Base-by-base conservation (phyloP, 2,113 vertebrate species). In the Dipodomys stephensi region DNA sequence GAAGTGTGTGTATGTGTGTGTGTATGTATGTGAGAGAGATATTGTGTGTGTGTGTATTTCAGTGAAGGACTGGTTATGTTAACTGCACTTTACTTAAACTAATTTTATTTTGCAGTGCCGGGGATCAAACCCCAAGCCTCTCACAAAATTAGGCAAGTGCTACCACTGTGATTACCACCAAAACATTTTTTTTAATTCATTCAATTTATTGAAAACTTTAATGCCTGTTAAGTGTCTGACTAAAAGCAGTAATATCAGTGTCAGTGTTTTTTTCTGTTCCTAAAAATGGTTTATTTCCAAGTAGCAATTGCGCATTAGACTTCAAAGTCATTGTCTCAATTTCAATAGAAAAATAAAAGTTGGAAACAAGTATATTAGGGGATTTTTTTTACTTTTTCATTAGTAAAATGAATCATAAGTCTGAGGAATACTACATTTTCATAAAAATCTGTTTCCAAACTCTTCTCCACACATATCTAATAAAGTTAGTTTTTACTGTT, bases 401-500 rank as follows among this genome's bases (percentile, higher is more conserved):
- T 87, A 77, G 49, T 49, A 74, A 18, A 80, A n/a, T 19, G 79
- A 88, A 23, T 76, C 46, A 30, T 88, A 83, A 85, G 6, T 27
- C 49, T 87, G 22, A 95, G 30, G 65, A 83, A 68, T 72, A 60
- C 3, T 88, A 13, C 15, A 86, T 22, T 80, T 93, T 95, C 69
- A 53, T 23, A 19, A 68, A 32, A 77, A 77, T 0, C 76, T 91
- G 65, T 87, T 93, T 96, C 71, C 81, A 23, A 88, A 13, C 28
- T 88, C 20, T 88, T 96, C 25, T 89, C 1, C 83, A 78, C 11
- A 87, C 12, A 1, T 76, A 74, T 69, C 85, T 95, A 23, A 62
- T 92, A 82, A 92, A 94, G 80, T 78, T 72, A 81, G 32, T 74
- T 91, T 92, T 95, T 25, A 77, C 49, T 85, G 62, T 88, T 83